Evolutionary conservation across 2,888 invertebrate genomes (phyloP), one percentile per base, ranked within the genome.

Genomic region (Halictus ligatus): DNA sequence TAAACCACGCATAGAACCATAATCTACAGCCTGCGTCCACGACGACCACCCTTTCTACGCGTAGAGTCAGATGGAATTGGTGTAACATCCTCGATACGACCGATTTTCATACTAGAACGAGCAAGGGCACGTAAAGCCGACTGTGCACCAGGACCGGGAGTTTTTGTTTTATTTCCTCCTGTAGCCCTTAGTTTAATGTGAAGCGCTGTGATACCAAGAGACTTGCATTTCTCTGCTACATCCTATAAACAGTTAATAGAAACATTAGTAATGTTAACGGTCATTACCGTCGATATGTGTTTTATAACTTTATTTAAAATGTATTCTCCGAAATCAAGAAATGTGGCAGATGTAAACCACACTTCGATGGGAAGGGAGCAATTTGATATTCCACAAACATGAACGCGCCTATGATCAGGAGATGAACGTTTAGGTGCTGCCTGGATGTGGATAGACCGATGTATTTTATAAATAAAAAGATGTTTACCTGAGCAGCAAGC

Each of bases 1-100:
- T 88, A 86, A 89, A 90, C 69, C 81, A 86, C 71, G 80, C 80
- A 89, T 77, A 89, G 58, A 89, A 84, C 84, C 88, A 87, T 77
- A 95, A 95, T 96, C 97, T 99, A 99, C 97, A 99, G 97, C 96
- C 99, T 98, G 96, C 99, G 98, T 96, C 99, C 99, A 96, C 99
- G 98, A 95, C 99, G 98, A 96, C 99, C 99, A 95, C 99, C 99
- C 98, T 99, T 99, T 97, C 99, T 99, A 95, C 99, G 98, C 80
- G 99, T 99, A 88, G 99, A 98, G 96, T 99, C 99, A 81, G 99
- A 99, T 94, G 99, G 99, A 96, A 99, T 99, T 40, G 99, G 99
- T 15, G 99, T 99, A 15, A 99, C 99, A 96, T 99, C 99, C 96
- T 98, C 99, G 95, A 99, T 99, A 94, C 99, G 98, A 78, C 99